A percentile compares a stretch with the other conserved stretches of the same genome.
phyloP scores from a whole-genome alignment of 2,797 vertebrate genomes.

The Phylloscopus collybita region DNA sequence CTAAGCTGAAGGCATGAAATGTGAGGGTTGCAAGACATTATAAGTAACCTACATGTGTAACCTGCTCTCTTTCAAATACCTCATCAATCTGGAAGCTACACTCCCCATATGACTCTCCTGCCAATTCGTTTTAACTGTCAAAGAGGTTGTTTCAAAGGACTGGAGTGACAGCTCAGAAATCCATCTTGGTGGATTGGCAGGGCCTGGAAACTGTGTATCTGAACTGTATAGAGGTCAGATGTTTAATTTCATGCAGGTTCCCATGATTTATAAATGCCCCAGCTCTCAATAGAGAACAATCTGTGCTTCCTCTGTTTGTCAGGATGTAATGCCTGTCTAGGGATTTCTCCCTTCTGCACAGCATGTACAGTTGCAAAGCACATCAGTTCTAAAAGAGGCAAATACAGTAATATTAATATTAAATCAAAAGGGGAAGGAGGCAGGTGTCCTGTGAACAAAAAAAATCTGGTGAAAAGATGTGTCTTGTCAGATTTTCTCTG shows the following conservation, averaged over 20 bases:
- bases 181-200: conserved; percentile 51
- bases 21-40: neutral
- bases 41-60: neutral
- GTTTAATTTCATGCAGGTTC: conserved; percentile 32
- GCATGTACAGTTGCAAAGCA: neutral
- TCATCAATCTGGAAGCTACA: conserved; percentile 50
- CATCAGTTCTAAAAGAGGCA: neutral
- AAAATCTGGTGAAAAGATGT: neutral
- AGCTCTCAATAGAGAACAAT: neutral
- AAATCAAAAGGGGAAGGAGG: neutral
- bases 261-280: conserved; percentile 38
- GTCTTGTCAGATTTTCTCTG: accelerated
- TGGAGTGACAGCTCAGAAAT: conserved; percentile 40
- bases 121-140: conserved; percentile 51
- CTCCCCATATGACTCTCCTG: conserved; percentile 1
- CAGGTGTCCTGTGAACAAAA: neutral
- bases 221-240: conserved; percentile 33
- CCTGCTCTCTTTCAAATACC: conserved; percentile 36
- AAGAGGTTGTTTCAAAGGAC: conserved; percentile 47
- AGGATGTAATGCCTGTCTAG: neutral
- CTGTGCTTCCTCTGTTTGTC: neutral
- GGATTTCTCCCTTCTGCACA: neutral
- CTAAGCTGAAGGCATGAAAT: neutral
- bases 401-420: neutral
- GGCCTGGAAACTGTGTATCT: conserved; percentile 41